A percentile compares a stretch with the other conserved stretches of the same genome.
Evolutionary conservation across 2,888 invertebrate species (phyloP).

Genomic region (Diarsia brunnea): DNA sequence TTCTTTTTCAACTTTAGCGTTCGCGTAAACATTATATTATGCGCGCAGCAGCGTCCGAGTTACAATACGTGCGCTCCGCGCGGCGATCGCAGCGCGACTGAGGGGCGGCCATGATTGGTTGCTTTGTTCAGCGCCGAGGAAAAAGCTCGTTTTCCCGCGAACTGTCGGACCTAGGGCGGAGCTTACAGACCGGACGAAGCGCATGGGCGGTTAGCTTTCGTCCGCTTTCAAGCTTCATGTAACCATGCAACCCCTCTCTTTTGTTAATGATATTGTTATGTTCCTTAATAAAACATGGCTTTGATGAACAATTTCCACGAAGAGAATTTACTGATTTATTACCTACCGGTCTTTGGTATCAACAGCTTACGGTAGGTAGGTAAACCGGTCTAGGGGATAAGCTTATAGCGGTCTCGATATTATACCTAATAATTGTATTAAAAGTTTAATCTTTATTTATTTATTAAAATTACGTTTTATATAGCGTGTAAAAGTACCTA

Average conservation of each 20-base stretch:
- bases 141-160: conserved; percentile 82
- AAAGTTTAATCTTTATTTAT: neutral
- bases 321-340: conserved; percentile 16
- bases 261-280: conserved; percentile 43
- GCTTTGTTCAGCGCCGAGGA: conserved; percentile 66
- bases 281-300: conserved; percentile 32
- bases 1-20: conserved; percentile 75
- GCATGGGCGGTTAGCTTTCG: conserved; percentile 72
- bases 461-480: neutral
- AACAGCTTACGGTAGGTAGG: neutral
- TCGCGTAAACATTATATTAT: conserved; percentile 84
- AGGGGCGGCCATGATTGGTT: conserved; percentile 71
- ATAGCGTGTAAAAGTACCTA: too few relatives aligned
- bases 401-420: neutral
- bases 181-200: conserved; percentile 75
- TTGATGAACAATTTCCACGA: conserved; percentile 12
- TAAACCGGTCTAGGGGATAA: neutral
- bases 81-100: conserved; percentile 81
- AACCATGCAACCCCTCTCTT: conserved; percentile 29
- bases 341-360: neutral
- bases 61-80: conserved; percentile 65
- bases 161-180: conserved; percentile 80
- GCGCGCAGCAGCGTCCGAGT: conserved; percentile 46
- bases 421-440: neutral
- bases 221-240: conserved; percentile 51